Conservation (phyloP, 92 coral and sea anemone genomes). For the Parazoanthus darwini region DNA sequence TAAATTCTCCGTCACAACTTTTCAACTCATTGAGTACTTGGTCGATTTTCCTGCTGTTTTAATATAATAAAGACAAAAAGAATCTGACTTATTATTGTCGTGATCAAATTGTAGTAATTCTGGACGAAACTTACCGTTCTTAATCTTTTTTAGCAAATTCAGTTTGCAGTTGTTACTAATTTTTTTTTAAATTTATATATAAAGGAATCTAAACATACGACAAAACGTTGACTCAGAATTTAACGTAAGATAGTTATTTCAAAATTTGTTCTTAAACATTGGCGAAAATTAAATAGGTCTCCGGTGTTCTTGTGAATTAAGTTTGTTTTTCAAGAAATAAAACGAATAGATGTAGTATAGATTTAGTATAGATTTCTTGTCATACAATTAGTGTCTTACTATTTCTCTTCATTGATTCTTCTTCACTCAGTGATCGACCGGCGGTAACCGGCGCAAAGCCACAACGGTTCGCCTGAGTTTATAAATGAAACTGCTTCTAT, state of each 20-base stretch:
- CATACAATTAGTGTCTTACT: not conserved
- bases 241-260: no score
- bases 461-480: not conserved
- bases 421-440: not conserved
- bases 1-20: not conserved
- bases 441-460: not conserved
- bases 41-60: no score
- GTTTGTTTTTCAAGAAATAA: not conserved
- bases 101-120: no score
- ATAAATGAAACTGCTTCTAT: not conserved
- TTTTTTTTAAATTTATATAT: no score
- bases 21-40: not conserved
- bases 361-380: not conserved
- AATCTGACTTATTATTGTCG: not conserved
- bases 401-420: not conserved
- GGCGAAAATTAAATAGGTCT: not conserved
- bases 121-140: not conserved
- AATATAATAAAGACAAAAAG: not conserved
- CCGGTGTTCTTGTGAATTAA: not conserved
- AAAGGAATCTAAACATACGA: no score
- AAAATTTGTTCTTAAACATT: not conserved
- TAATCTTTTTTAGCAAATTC: no score
- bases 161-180: not conserved
- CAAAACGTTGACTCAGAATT: not conserved
- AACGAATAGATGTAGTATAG: no score